These are phyloP conservation scores for Seriola dumerili DNA, from an alignment of 2,113 vertebrate species.

Conservation along the genomic window DNA sequence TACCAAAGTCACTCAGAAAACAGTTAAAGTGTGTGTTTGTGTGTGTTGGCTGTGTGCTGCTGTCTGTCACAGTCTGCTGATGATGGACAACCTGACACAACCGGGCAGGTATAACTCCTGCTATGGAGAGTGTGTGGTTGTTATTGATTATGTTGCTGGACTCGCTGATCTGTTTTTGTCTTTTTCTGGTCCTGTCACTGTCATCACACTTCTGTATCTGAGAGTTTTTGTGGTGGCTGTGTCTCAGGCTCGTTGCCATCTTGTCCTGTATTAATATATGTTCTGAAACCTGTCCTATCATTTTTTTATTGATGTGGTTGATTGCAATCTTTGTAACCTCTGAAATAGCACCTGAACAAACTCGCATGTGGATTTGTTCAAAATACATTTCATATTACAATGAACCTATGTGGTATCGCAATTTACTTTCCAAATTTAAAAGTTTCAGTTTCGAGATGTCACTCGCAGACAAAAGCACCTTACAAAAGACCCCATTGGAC, in stretches of 20 bases:
- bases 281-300: too few relatives aligned
- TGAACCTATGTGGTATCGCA: too few relatives aligned
- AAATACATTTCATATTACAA: too few relatives aligned
- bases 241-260: constrained; percentile 24
- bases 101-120: constrained; percentile 36
- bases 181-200: constrained; percentile 35
- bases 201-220: constrained; percentile 35
- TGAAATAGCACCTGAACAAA: too few relatives aligned
- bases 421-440: too few relatives aligned
- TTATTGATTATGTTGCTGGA: not conserved
- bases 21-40: not conserved
- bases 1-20: constrained; percentile 6
- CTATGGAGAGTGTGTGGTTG: constrained; percentile 33
- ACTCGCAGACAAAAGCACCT: too few relatives aligned
- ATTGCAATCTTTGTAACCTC: too few relatives aligned
- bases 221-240: constrained; percentile 40
- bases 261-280: too few relatives aligned
- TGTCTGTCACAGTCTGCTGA: not conserved
- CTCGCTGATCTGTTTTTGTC: not conserved
- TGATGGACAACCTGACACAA: not conserved
- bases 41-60: constrained; percentile 28
- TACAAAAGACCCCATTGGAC: too few relatives aligned
- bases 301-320: too few relatives aligned
- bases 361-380: too few relatives aligned
- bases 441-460: too few relatives aligned